A percentile compares a stretch with the other conserved stretches of the same genome.
Evolutionary conservation across 1,140 invertebrate species (phyloP).

Genomic region (Cydia amplana): DNA sequence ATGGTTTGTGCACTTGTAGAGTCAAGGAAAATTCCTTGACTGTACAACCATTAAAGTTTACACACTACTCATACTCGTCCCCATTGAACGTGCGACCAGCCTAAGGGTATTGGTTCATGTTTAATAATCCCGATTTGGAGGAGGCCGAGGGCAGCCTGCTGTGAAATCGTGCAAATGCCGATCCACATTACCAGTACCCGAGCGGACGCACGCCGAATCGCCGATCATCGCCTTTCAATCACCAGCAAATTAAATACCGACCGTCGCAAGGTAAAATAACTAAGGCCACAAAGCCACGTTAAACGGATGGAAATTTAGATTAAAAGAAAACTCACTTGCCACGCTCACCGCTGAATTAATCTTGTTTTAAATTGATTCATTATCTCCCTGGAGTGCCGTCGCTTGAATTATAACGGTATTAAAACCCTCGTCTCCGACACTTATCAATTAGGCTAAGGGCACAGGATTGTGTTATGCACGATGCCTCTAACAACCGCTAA

Average conservation of each 20-base stretch:
- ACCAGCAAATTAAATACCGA: slow-evolving; percentile 25
- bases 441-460: slow-evolving; percentile 1
- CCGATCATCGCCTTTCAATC: slow-evolving; percentile 7
- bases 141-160: background rate
- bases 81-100: background rate
- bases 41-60: too few species aligned
- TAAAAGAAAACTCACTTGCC: slow-evolving; percentile 31
- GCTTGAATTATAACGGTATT: background rate
- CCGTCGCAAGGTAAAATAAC: background rate
- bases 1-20: too few species aligned
- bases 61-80: too few species aligned
- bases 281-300: background rate
- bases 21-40: too few species aligned
- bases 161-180: slow-evolving; percentile 22
- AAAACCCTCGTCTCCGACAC: slow-evolving; percentile 10
- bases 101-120: background rate
- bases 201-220: background rate
- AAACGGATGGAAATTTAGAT: slow-evolving; percentile 27
- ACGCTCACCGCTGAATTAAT: slow-evolving; percentile 27
- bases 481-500: slow-evolving; percentile 7
- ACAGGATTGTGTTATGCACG: background rate
- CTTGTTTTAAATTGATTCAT: slow-evolving; percentile 30
- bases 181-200: too few species aligned
- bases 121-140: slow-evolving; percentile 19
- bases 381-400: slow-evolving; percentile 14